A percentile compares a stretch with the other conserved stretches of the same genome.
These are phyloP conservation scores for Zaprionus bogoriensis DNA, from an alignment of 2,888 invertebrate species.

Conservation along the genomic window DNA sequence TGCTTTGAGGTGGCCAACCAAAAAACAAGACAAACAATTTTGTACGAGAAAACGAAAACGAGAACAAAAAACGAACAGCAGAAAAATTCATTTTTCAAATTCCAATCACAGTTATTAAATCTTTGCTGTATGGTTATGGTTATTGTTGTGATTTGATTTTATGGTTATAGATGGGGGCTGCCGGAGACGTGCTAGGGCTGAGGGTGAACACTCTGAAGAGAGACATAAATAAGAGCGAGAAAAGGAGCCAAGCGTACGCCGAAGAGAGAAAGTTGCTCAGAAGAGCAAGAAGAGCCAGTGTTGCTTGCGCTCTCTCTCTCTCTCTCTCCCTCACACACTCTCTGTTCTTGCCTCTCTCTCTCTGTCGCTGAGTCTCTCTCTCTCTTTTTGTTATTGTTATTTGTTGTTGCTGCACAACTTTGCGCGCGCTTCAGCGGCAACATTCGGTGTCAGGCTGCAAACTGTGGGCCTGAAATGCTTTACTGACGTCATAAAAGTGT, in stretches of 20 bases:
- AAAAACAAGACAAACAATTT: slow-evolving; percentile 41
- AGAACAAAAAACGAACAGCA: slow-evolving; percentile 22
- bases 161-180: slow-evolving; percentile 66
- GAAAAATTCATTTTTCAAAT: slow-evolving; percentile 74
- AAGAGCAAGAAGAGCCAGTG: background rate
- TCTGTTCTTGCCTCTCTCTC: background rate
- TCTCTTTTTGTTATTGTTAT: slow-evolving; percentile 52
- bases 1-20: background rate
- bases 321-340: too few relatives aligned
- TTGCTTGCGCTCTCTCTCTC: background rate
- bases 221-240: too few relatives aligned
- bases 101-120: slow-evolving; percentile 75
- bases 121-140: slow-evolving; percentile 77
- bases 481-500: slow-evolving; percentile 77
- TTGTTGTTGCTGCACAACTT: slow-evolving; percentile 35
- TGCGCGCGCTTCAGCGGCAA: slow-evolving; percentile 64
- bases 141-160: slow-evolving; percentile 76
- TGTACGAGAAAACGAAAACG: slow-evolving; percentile 15
- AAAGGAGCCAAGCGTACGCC: background rate
- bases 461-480: slow-evolving; percentile 71
- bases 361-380: slow-evolving; percentile 21
- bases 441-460: slow-evolving; percentile 54
- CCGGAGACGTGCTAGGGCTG: background rate
- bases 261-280: slow-evolving; percentile 25
- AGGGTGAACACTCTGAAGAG: too few relatives aligned